Percentiles rank a stretch among this genome's conserved stretches.
Conservation (phyloP, 2,888 invertebrate species). For the Calameuta filiformis region DNA sequence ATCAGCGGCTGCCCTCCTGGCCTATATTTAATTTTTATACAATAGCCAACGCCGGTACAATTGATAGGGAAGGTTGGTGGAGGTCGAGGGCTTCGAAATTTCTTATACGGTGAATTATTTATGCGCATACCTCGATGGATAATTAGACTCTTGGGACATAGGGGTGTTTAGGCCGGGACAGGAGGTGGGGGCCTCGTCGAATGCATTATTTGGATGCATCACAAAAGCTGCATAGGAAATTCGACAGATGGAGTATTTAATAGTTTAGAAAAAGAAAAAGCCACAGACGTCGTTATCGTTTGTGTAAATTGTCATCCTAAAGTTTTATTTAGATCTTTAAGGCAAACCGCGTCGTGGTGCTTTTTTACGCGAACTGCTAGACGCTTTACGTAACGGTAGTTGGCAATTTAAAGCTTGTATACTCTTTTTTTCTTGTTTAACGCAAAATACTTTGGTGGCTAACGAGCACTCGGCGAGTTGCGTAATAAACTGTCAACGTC, state of each 20-base stretch:
- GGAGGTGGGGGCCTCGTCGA: background rate
- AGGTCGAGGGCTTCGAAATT: background rate
- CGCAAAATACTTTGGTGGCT: conserved; percentile 8
- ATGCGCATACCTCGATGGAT: background rate
- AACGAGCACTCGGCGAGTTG: conserved; percentile 10
- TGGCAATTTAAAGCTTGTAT: background rate
- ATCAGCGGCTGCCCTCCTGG: conserved; percentile 56
- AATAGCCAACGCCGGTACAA: conserved; percentile 24
- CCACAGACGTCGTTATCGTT: background rate
- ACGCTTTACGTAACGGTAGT: background rate
- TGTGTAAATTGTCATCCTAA: background rate
- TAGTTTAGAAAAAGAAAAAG: background rate
- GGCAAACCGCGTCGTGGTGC: background rate
- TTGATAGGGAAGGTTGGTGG: background rate
- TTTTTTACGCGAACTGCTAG: background rate
- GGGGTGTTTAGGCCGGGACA: background rate
- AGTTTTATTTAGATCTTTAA: background rate
- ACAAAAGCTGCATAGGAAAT: background rate
- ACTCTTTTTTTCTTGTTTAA: background rate
- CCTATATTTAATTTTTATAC: conserved; percentile 58
- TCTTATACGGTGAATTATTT: background rate
- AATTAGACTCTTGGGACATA: background rate
- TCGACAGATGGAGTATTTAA: background rate
- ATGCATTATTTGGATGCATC: background rate
- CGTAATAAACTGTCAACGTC: conserved; percentile 6